phyloP scores from a whole-genome alignment of 2,113 vertebrate species.

The Dasypus novemcinctus region DNA sequence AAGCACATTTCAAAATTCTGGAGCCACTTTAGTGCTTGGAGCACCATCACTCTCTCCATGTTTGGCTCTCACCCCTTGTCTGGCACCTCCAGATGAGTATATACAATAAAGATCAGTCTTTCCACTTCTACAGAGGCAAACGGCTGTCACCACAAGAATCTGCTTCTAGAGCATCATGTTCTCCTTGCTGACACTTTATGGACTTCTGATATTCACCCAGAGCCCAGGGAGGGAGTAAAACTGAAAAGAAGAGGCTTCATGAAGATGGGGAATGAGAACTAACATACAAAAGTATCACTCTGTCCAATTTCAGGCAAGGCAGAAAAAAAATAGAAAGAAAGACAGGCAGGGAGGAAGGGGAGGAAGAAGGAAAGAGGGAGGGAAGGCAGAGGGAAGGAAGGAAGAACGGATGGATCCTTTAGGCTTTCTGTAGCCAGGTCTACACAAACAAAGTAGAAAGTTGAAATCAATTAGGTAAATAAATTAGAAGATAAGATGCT shows the following conservation, averaged over 20 bases:
- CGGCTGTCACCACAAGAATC: constrained; percentile 33
- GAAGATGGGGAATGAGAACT: neutral
- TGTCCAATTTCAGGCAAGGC: neutral
- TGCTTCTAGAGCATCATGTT: constrained; percentile 68
- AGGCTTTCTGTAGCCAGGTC: neutral
- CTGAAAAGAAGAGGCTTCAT: neutral
- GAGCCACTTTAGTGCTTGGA: constrained; percentile 46
- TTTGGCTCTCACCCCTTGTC: constrained; percentile 38
- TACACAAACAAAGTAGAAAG: neutral
- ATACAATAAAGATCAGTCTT: neutral
- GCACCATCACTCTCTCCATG: constrained; percentile 48
- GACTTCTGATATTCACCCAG: constrained; percentile 51
- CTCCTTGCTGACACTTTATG: constrained; percentile 60
- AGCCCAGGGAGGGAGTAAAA: neutral
- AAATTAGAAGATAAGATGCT: neutral
- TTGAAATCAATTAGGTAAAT: neutral
- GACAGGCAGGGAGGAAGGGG: too few species aligned
- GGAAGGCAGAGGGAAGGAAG: too few species aligned
- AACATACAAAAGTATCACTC: neutral
- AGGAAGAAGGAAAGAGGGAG: neutral
- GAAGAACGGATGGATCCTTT: neutral
- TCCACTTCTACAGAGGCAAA: neutral
- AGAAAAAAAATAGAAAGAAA: neutral
- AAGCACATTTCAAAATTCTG: constrained; percentile 33
- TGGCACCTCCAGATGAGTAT: constrained; percentile 63